Percentiles rank a stretch among this genome's conserved stretches.
Conservation (phyloP, 2,113 vertebrate species). For the Halcyon senegalensis region DNA sequence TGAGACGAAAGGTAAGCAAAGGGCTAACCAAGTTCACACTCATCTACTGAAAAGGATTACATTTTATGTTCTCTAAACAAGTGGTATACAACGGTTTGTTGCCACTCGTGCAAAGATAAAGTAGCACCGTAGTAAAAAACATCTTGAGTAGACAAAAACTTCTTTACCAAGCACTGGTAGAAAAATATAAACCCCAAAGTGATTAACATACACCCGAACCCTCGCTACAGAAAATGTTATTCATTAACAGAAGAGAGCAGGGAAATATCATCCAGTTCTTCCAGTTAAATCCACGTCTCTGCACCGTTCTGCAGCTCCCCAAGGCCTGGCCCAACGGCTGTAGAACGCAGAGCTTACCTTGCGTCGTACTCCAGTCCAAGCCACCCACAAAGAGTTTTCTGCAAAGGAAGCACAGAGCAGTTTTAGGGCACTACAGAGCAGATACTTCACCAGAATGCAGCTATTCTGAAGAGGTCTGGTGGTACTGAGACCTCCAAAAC, state of each 20-base stretch:
- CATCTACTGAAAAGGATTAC: not conserved
- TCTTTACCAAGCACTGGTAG: not conserved
- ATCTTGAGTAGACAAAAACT: not conserved
- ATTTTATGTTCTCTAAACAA: not conserved
- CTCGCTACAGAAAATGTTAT: not conserved
- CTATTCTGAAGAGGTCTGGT: not conserved
- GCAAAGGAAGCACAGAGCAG: constrained; percentile 61
- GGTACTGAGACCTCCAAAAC: not conserved
- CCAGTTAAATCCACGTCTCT: not conserved
- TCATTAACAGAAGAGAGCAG: not conserved
- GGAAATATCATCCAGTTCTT: not conserved
- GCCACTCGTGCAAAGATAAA: not conserved
- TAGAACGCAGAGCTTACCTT: constrained; percentile 82
- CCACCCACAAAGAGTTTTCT: constrained; percentile 99
- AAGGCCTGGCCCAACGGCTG: not conserved
- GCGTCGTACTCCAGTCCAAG: constrained; percentile 98
- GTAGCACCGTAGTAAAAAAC: rapidly evolving
- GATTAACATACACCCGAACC: rapidly evolving
- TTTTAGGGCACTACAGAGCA: not conserved
- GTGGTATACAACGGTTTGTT: not conserved
- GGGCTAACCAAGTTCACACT: not conserved
- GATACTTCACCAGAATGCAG: not conserved
- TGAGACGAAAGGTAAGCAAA: not conserved
- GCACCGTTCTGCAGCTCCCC: not conserved
- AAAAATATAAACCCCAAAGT: rapidly evolving